phyloP scores from a whole-genome alignment of 2,797 vertebrate genomes.

The Sebastes miniatus region DNA sequence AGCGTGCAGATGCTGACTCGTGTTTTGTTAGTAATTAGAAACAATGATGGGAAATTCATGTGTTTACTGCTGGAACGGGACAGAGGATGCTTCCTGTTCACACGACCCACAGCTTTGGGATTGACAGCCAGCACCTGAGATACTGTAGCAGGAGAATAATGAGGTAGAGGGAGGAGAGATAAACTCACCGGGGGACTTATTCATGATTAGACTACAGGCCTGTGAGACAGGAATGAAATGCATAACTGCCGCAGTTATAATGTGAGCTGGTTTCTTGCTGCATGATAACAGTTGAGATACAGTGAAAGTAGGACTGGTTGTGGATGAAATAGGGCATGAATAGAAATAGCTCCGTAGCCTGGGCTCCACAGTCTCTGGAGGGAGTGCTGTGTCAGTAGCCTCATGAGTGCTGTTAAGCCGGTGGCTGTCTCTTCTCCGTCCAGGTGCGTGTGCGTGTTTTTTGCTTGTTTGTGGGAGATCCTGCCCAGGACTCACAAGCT shows the following conservation, averaged over 20 bases:
- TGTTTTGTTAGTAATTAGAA: constrained; percentile 33
- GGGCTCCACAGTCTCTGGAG: constrained; percentile 52
- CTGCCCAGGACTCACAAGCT: constrained; percentile 68
- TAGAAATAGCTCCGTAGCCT: constrained; percentile 72
- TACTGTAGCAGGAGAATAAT: constrained; percentile 8
- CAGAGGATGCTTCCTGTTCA: constrained; percentile 60
- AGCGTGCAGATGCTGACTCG: background rate
- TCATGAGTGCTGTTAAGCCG: constrained; percentile 37
- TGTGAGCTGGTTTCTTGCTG: constrained; percentile 22
- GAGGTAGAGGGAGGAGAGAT: constrained; percentile 54
- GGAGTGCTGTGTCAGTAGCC: constrained; percentile 53
- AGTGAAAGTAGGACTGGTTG: constrained; percentile 65
- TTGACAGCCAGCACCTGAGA: constrained; percentile 38
- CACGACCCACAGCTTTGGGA: constrained; percentile 53
- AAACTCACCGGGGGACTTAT: constrained; percentile 2
- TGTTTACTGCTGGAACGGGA: constrained; percentile 71
- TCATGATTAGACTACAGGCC: constrained; percentile 8
- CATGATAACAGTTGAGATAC: constrained; percentile 52
- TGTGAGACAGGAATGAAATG: background rate
- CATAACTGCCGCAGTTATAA: constrained; percentile 2
- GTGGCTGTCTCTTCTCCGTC: constrained; percentile 55
- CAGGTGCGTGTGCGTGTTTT: constrained; percentile 46
- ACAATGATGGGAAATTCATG: constrained; percentile 74
- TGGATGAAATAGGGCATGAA: constrained; percentile 72
- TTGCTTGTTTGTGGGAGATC: constrained; percentile 79